These are phyloP conservation scores for Pluvianellus socialis DNA, from an alignment of 2,113 vertebrate species.

Conservation along the genomic window DNA sequence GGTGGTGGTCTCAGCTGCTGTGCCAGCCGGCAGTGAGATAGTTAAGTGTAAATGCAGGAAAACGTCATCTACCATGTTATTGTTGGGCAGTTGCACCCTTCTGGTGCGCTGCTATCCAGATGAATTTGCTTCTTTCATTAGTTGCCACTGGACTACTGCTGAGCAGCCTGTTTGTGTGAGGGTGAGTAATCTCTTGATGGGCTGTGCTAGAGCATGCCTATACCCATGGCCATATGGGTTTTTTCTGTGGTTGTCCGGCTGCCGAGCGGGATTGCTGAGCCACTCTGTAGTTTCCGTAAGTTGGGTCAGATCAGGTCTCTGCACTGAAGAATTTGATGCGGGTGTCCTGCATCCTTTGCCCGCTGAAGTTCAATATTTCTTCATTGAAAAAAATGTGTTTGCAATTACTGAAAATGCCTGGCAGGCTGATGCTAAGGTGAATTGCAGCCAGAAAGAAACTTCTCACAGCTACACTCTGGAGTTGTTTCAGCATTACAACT, in stretches of 20 bases:
- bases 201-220: neutral
- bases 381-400: neutral
- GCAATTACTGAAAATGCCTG: neutral
- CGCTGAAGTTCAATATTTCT: neutral
- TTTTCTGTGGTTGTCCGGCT: neutral
- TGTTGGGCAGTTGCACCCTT: neutral
- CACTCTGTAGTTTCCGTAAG: neutral
- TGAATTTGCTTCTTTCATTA: neutral
- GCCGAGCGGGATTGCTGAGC: neutral
- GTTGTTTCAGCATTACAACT: neutral
- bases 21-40: neutral
- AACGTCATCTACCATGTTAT: accelerated
- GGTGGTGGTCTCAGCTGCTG: neutral
- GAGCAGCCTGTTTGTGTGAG: neutral
- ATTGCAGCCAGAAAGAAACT: neutral
- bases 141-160: neutral
- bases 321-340: accelerated
- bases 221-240: neutral
- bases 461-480: neutral
- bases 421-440: neutral
- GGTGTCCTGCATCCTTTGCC: neutral
- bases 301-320: neutral
- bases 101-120: neutral
- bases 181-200: neutral
- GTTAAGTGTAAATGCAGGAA: neutral